phyloP scores from a whole-genome alignment of 2,797 vertebrate genomes.

The Lutjanus argentimaculatus region DNA sequence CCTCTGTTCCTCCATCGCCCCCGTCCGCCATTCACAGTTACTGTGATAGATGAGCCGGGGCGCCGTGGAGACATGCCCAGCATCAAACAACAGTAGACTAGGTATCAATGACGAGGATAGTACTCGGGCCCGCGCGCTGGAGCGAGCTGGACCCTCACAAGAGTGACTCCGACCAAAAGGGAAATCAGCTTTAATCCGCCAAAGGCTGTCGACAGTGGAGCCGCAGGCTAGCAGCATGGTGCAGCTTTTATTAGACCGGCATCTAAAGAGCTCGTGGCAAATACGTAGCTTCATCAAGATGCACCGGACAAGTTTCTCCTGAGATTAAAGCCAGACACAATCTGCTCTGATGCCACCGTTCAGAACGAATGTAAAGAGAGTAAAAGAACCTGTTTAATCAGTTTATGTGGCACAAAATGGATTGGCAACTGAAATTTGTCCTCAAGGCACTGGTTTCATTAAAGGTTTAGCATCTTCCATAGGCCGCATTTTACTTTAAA shows the following conservation, averaged over 20 bases:
- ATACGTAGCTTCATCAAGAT: conserved; percentile 75
- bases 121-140: conserved; percentile 39
- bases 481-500: conserved; percentile 22
- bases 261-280: conserved; percentile 62
- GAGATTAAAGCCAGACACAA: conserved; percentile 77
- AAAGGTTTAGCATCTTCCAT: conserved; percentile 40
- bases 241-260: conserved; percentile 72
- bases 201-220: conserved; percentile 48
- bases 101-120: conserved; percentile 73
- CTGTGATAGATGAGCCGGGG: conserved; percentile 85
- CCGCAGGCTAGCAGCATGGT: conserved; percentile 52
- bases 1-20: conserved; percentile 69
- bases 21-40: conserved; percentile 81
- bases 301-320: conserved; percentile 66
- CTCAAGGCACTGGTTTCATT: conserved; percentile 45
- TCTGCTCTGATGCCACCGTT: conserved; percentile 66
- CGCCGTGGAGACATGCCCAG: conserved; percentile 76
- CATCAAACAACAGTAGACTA: conserved; percentile 78
- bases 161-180: conserved; percentile 66
- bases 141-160: conserved; percentile 61
- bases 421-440: conserved; percentile 29
- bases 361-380: conserved; percentile 61
- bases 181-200: conserved; percentile 77
- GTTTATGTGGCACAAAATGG: conserved; percentile 33
- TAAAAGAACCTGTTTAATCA: conserved; percentile 25